phyloP scores from a whole-genome alignment of 2,888 invertebrate genomes.

The Pyralis farinalis region DNA sequence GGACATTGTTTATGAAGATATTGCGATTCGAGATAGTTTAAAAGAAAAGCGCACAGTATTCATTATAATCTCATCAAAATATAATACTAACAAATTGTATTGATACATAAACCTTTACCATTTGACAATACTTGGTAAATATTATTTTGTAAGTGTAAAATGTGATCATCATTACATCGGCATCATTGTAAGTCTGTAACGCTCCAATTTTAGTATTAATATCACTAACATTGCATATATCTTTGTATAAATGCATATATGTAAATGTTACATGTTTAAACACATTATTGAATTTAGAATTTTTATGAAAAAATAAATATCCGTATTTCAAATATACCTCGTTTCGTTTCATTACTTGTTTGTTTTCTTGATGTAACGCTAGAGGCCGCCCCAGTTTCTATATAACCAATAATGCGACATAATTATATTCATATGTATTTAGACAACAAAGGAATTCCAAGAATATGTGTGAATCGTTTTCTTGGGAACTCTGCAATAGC shows the following conservation, averaged over 20 bases:
- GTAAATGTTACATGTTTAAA: conserved; percentile 82
- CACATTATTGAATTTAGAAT: conserved; percentile 82
- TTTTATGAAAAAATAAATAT: conserved; percentile 82
- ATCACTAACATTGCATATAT: conserved; percentile 80
- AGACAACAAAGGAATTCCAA: neutral
- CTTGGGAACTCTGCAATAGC: neutral
- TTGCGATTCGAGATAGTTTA: conserved; percentile 56
- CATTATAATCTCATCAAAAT: conserved; percentile 56
- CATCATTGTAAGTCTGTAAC: conserved; percentile 67
- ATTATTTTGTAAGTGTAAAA: conserved; percentile 73
- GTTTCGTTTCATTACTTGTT: conserved; percentile 58
- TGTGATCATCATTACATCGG: conserved; percentile 61
- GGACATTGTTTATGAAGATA: conserved; percentile 50
- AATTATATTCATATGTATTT: neutral
- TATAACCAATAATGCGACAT: neutral
- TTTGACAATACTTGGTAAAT: conserved; percentile 80
- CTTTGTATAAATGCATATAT: conserved; percentile 82
- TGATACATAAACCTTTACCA: conserved; percentile 41
- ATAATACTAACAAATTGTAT: conserved; percentile 28
- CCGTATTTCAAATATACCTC: conserved; percentile 79
- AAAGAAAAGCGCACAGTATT: conserved; percentile 70
- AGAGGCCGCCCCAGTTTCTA: neutral
- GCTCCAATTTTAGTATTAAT: conserved; percentile 78
- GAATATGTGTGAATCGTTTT: neutral
- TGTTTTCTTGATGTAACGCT: conserved; percentile 20